phyloP scores from a whole-genome alignment of 2,888 invertebrate genomes.

The Drosophila gaucha region DNA sequence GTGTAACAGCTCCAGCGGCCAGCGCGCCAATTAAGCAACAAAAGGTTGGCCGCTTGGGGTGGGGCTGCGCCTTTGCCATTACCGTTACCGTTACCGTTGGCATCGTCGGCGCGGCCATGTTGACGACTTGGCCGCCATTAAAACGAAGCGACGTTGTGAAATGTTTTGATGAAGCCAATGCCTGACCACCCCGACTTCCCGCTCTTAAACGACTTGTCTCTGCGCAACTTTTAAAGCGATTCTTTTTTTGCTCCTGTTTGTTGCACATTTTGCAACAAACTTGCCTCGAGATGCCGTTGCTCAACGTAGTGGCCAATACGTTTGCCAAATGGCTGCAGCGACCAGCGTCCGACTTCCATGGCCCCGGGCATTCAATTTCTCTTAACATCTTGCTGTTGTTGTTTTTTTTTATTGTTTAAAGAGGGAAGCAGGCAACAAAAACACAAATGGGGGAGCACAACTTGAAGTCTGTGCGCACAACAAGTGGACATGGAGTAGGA shows the following conservation, averaged over 20 bases:
- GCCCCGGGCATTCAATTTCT: slow-evolving; percentile 62
- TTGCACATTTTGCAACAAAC: slow-evolving; percentile 70
- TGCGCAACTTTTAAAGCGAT: slow-evolving; percentile 40
- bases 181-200: neutral
- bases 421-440: slow-evolving; percentile 7
- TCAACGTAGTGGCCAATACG: slow-evolving; percentile 18
- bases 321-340: slow-evolving; percentile 52
- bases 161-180: slow-evolving; percentile 67
- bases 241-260: slow-evolving; percentile 17
- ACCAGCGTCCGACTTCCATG: slow-evolving; percentile 10
- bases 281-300: slow-evolving; percentile 38
- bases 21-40: slow-evolving; percentile 75
- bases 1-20: slow-evolving; percentile 32
- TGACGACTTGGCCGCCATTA: slow-evolving; percentile 63
- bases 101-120: slow-evolving; percentile 19
- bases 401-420: slow-evolving; percentile 37
- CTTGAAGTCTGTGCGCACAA: slow-evolving; percentile 52
- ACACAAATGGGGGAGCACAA: slow-evolving; percentile 25
- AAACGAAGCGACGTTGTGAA: slow-evolving; percentile 64
- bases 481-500: slow-evolving; percentile 45
- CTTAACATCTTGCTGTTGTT: slow-evolving; percentile 14
- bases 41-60: slow-evolving; percentile 49
- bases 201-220: slow-evolving; percentile 30
- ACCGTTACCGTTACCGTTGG: slow-evolving; percentile 6
- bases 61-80: slow-evolving; percentile 19